Base-by-base conservation (phyloP, 1,140 invertebrate genomes). In the Zaprionus ornatus region DNA sequence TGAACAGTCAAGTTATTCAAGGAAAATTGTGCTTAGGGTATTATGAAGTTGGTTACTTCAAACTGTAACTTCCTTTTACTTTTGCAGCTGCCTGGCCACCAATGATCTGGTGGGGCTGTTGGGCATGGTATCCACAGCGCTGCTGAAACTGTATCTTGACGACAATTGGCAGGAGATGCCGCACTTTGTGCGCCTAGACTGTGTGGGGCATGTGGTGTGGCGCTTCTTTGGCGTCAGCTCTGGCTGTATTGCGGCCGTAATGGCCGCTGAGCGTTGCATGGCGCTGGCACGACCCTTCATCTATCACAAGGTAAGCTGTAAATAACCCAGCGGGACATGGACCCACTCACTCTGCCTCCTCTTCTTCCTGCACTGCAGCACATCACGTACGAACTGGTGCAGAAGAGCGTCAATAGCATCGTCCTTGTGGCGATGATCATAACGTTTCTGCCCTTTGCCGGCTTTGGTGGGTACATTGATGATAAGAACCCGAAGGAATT, bases 211-310 rank as follows among this genome's bases (percentile, higher is more conserved):
- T 50, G 96, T 97, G 1, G 92, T 97, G 7, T 95, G 96, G 93
- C 93, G 97, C 17, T 95, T 96, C 50, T 97, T 98, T 92, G 97
- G 97, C 7, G 94, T 98, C 2, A 96, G 97, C 63, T 97, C 97
- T 21, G 97, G 97, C 6, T 97, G 96, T 92, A 97, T 98, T 48
- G 96, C 97, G 15, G 95, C 96, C 80, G 96, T 97, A 5, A 98
- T 98, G 97, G 97, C 97, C 1, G 94, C 95, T 17, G 97, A 98
- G 92, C 93, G 97, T 66, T 98, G 96, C 95, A 93, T 97, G 72
- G 97, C 97, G 3, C 94, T 98, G 57, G 97, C 97, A 0, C 95
- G 95, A 74, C 97, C 97, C n/a, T 98, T 98, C 90, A 94, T 97
- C 64, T 98, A 97, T 92, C 97, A 97, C 92, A 97, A 97, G 95